Evolutionary conservation across 2,113 vertebrate species (phyloP), one percentile per base, ranked within the genome.

Genomic region (Nothobranchius furzeri): DNA sequence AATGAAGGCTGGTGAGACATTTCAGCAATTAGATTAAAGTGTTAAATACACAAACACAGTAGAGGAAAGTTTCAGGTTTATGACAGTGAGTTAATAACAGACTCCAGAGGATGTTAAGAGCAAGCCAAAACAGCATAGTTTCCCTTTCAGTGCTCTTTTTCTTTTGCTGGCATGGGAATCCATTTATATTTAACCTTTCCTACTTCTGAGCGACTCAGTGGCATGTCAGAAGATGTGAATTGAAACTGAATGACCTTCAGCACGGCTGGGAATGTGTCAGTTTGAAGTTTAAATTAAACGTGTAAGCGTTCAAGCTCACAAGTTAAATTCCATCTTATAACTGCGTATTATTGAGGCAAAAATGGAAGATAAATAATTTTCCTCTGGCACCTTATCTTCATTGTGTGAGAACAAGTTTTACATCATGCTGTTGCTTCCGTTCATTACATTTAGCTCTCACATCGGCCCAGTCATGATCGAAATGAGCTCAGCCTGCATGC

Each of bases 401-500:
- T 20, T 20, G 46, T 67, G 56, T 61, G 36, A 79, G 58, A 72
- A 61, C 2, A 14, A 76, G 75, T 84, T 46, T 72, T 62, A 62
- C 35, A 76, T 76, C 57, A 85, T 75, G 75, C 48, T 56, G 12
- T 60, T 52, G 72, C 65, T 81, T 20, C 60, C 20, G 43, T 57
- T 83, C 65, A 77, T 85, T 79, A 75, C 60, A 63, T 66, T 37
- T 30, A 15, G 14, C 47, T 76, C 68, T 63, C 53, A 42, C 58
- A 64, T 50, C 52, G 37, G 49, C 66, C 57, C 8, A 68, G 67
- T 78, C 58, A 54, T 20, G 60, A 79, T 77, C 75, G 70, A 72
- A 79, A 81, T 82, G 50, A 64, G 30, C 68, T 72, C 47, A 65
- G 75, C 24, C 45, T 61, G 45, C 59, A 30, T 77, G n/a, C 73